These are phyloP conservation scores for Zeugodacus cucurbitae DNA, from an alignment of 1,140 invertebrate genomes.

Conservation along the genomic window DNA sequence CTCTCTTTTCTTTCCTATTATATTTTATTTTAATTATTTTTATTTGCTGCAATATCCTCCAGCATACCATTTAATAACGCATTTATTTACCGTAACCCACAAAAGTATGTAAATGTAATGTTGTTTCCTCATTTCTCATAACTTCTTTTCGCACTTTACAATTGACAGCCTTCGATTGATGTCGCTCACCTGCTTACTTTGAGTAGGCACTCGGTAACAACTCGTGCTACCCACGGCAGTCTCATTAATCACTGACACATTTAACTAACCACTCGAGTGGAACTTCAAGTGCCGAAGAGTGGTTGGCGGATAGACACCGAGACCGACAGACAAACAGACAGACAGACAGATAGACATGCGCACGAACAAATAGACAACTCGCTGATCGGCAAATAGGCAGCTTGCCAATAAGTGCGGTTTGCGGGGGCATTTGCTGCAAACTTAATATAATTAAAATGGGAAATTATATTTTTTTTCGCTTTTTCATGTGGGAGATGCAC, in stretches of 20 bases:
- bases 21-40: no score
- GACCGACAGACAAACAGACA: not conserved
- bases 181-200: not conserved
- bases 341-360: no score
- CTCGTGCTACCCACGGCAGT: not conserved
- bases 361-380: no score
- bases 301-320: not conserved
- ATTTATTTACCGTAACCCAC: no score
- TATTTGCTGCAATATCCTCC: no score
- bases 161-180: not conserved
- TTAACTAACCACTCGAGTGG: conserved; percentile 3
- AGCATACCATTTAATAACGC: no score
- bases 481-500: not conserved
- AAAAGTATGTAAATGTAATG: no score
- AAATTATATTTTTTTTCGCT: not conserved
- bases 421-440: not conserved
- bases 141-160: not conserved
- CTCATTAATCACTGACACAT: conserved; percentile 16
- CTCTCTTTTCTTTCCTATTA: no score
- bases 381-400: not conserved
- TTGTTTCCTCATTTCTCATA: no score
- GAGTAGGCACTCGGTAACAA: not conserved
- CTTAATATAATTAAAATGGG: not conserved
- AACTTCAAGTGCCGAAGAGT: not conserved
- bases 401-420: not conserved